Base-by-base conservation (phyloP, 2,797 vertebrate genomes). In the Perodicticus potto region DNA sequence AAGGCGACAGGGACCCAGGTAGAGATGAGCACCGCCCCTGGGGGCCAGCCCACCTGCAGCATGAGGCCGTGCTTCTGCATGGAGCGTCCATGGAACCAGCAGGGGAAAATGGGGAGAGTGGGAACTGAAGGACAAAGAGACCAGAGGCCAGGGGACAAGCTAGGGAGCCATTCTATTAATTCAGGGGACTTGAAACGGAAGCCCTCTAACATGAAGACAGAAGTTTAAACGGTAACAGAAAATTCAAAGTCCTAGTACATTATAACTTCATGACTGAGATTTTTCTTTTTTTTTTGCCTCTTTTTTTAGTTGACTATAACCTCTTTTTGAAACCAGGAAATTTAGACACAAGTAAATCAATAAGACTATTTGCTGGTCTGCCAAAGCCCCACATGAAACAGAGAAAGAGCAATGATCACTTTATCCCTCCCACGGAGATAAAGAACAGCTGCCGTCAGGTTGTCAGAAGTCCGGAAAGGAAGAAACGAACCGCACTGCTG, bases 311-410 rank as follows among this genome's bases (percentile, higher is more conserved):
- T 83, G 76, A 72, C 70, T 65, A 3, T 74, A 83, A 91, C 22
- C 86, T 73, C 86, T 49, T 81, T 67, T 37, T 77, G 76, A 94
- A 96, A 95, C 45, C 63, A 89, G 87, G 59, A 94, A 87, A 85
- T 88, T 93, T 94, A 87, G 95, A 87, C 72, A 29, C 81, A 57
- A 53, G 65, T 82, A 93, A 96, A 94, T 95, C 90, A 96, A 59
- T 93, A 94, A 61, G 49, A 76, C 72, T 74, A n/a, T 87, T 93
- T 89, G 77, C 80, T 57, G 61, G 17, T 59, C 93, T 84, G 77
- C 59, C 78, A 76, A 76, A 91, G 81, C 67, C 32, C 57, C 20
- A 6, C 81, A 12, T 57, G 87, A 73, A 78, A 37, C 6, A 70
- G 65, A 81, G 29, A 91, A 7, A 45, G 29, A 45, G 84, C 10